Conservation (phyloP, 2,797 vertebrate genomes). For the Sebastes minor region DNA sequence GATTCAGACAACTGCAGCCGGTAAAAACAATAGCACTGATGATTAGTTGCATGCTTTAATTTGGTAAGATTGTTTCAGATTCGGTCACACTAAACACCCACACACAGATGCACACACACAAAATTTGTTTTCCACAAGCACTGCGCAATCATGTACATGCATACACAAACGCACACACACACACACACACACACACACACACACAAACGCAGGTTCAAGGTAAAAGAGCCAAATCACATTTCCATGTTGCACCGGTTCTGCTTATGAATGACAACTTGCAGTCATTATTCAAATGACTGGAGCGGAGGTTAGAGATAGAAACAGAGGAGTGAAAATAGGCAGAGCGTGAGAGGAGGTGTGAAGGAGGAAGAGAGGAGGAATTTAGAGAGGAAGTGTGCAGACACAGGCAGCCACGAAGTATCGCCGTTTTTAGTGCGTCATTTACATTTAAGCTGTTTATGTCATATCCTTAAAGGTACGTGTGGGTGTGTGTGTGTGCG, state of each 20-base stretch:
- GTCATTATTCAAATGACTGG: conserved; percentile 36
- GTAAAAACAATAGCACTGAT: conserved; percentile 13
- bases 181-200: neutral
- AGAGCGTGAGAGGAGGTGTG: conserved; percentile 16
- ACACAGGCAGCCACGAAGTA: neutral
- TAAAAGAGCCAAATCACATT: conserved; percentile 13
- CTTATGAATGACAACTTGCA: conserved; percentile 38
- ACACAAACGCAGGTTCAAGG: neutral
- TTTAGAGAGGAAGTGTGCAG: neutral
- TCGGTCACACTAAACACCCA: conserved; percentile 33
- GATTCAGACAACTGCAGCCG: conserved; percentile 10
- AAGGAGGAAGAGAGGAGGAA: conserved; percentile 12
- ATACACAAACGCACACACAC: neutral
- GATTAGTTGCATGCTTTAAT: conserved; percentile 31
- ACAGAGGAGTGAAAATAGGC: conserved; percentile 10
- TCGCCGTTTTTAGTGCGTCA: neutral
- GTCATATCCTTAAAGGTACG: neutral
- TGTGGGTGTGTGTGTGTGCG: neutral
- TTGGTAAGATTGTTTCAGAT: conserved; percentile 34
- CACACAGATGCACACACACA: neutral
- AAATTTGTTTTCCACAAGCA: conserved; percentile 1
- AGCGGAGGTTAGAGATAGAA: conserved; percentile 15
- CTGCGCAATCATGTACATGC: conserved; percentile 5
- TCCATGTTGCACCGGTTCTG: conserved; percentile 7
- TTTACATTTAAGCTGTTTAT: conserved; percentile 2